A percentile compares a stretch with the other conserved stretches of the same genome.
Conservation (phyloP, 2,888 invertebrate genomes). For the Hipparchia semele region DNA sequence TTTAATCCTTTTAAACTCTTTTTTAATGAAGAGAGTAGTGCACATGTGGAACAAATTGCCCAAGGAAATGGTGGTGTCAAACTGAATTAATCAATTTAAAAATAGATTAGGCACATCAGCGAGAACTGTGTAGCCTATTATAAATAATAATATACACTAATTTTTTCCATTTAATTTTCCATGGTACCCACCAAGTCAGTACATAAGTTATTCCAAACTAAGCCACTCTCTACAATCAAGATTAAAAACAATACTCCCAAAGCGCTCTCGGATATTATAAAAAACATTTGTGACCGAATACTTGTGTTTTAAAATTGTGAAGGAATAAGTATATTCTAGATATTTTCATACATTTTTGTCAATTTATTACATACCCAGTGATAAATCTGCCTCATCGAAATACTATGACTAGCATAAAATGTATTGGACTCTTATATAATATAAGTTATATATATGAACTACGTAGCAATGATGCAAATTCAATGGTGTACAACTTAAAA, state of each 20-base stretch:
- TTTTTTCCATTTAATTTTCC: neutral
- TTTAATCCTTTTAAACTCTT: no score
- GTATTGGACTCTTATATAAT: slow-evolving; percentile 41
- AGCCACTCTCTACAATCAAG: slow-evolving; percentile 72
- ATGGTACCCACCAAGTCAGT: slow-evolving; percentile 51
- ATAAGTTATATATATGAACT: neutral
- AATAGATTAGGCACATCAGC: no score
- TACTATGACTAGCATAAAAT: slow-evolving; percentile 50
- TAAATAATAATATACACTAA: no score
- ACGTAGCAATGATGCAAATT: slow-evolving; percentile 1
- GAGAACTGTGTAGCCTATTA: no score
- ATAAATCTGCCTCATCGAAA: slow-evolving; percentile 31
- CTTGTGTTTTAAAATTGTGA: neutral
- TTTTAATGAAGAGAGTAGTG: no score
- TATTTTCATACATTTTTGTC: neutral
- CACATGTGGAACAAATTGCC: no score
- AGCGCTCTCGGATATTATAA: slow-evolving; percentile 49
- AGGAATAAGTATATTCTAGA: slow-evolving; percentile 5
- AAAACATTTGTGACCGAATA: slow-evolving; percentile 20
- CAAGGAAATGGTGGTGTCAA: no score
- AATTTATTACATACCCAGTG: slow-evolving; percentile 31
- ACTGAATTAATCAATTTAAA: no score
- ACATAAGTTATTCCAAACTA: slow-evolving; percentile 64
- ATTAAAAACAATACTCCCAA: slow-evolving; percentile 68
- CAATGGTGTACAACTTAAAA: neutral